Percentiles rank a stretch among this genome's conserved stretches.
phyloP scores from a whole-genome alignment of 2,797 vertebrate genomes.

The Eidolon dupreanum region DNA sequence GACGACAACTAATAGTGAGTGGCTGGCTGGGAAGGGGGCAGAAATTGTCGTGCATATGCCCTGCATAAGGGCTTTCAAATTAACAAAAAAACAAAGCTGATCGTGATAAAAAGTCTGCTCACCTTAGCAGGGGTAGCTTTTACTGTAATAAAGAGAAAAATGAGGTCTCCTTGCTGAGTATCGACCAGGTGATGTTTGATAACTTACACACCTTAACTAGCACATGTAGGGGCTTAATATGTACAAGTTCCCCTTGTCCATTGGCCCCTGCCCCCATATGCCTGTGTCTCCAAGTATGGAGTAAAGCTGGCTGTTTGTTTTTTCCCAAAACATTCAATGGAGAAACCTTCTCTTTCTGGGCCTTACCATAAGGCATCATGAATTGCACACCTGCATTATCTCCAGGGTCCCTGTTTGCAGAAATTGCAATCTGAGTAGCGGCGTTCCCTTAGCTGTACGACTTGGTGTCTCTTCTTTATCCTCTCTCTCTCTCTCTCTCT shows the following conservation, averaged over 20 bases:
- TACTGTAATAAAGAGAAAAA: neutral
- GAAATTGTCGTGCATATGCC: neutral
- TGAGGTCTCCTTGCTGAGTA: neutral
- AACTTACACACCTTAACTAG: neutral
- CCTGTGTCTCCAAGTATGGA: neutral
- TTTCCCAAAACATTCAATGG: neutral
- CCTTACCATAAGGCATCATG: neutral
- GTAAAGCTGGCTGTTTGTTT: neutral
- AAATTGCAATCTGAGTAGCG: neutral
- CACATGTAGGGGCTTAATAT: too few species aligned
- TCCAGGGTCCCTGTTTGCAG: neutral
- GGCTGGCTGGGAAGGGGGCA: too few species aligned
- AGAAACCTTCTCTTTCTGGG: neutral
- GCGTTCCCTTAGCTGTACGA: fast-evolving
- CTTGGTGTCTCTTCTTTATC: neutral
- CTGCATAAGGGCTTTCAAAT: neutral
- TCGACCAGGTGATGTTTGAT: neutral
- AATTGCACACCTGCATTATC: fast-evolving
- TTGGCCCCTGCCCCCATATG: fast-evolving
- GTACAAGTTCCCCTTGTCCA: fast-evolving
- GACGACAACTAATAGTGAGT: neutral
- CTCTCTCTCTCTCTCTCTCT: too few species aligned
- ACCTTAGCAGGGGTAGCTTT: neutral
- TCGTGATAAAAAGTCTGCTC: neutral
- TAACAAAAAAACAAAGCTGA: too few species aligned